A percentile compares a stretch with the other conserved stretches of the same genome.
phyloP scores from a whole-genome alignment of 2,113 vertebrate species.

The Taxidea taxus region DNA sequence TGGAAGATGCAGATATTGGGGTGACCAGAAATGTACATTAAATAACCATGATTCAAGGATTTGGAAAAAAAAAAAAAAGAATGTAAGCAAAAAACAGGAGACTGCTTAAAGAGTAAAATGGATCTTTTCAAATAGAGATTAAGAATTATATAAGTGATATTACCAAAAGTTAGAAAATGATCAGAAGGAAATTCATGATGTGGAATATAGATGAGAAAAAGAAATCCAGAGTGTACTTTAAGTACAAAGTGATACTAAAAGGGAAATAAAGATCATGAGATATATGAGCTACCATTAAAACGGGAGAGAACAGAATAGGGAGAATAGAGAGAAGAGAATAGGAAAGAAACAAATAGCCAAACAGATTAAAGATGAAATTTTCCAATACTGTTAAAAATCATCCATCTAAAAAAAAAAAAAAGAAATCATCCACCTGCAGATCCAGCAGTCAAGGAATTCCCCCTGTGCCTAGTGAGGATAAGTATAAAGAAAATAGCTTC shows the following conservation, averaged over 20 bases:
- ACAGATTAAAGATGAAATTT: not conserved
- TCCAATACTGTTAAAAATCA: not conserved
- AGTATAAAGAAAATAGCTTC: not conserved
- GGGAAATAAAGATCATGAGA: not conserved
- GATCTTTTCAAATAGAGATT: not conserved
- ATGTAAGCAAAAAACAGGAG: not conserved
- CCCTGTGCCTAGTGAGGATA: not conserved
- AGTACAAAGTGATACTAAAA: not conserved
- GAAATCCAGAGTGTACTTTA: not conserved
- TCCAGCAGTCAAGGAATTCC: not conserved
- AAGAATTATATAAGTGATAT: not conserved
- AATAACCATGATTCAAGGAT: not conserved
- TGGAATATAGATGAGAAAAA: not conserved
- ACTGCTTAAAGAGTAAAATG: not conserved
- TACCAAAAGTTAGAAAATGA: not conserved
- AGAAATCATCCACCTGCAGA: not conserved
- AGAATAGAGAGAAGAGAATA: not conserved
- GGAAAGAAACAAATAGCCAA: not conserved
- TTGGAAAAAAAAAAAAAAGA: not conserved
- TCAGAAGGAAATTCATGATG: not conserved
- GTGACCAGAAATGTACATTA: not conserved
- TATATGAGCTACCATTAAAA: not conserved
- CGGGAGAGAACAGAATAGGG: not conserved
- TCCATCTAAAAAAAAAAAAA: not conserved
- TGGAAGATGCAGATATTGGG: not conserved